phyloP scores from a whole-genome alignment of 2,113 vertebrate species.

The Turnix velox region DNA sequence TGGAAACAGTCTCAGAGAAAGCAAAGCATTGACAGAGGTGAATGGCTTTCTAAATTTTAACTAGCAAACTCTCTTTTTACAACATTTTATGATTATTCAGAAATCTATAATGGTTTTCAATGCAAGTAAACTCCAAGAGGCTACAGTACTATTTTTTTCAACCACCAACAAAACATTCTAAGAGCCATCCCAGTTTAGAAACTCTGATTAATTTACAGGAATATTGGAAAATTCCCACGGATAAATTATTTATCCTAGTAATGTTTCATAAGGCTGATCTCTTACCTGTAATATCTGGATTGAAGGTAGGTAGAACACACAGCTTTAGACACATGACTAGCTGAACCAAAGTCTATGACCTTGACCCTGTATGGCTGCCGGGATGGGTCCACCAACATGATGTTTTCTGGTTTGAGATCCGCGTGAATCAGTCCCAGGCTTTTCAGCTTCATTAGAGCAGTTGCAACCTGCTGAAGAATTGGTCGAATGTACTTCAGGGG shows the following conservation, averaged over 20 bases:
- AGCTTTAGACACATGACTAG: slow-evolving; percentile 98
- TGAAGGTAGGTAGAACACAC: slow-evolving; percentile 98
- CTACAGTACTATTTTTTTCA: not conserved
- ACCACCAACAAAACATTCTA: not conserved
- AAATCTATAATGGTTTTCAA: not conserved
- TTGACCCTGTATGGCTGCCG: slow-evolving; percentile 97
- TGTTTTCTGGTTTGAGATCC: slow-evolving; percentile 98
- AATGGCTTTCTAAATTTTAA: not conserved
- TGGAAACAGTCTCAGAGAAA: not conserved
- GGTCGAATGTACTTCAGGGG: slow-evolving; percentile 96
- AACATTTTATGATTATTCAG: not conserved
- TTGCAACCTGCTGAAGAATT: slow-evolving; percentile 95
- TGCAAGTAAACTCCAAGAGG: not conserved
- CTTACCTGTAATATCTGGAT: slow-evolving; percentile 98
- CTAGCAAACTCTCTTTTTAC: not conserved
- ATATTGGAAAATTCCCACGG: not conserved
- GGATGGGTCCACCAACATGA: slow-evolving; percentile 97
- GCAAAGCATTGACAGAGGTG: not conserved
- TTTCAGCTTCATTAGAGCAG: slow-evolving; percentile 97
- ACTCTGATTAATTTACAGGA: not conserved
- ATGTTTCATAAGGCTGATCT: not conserved
- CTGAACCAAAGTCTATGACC: slow-evolving; percentile 98
- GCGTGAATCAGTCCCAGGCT: slow-evolving; percentile 97
- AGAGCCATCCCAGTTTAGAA: not conserved
- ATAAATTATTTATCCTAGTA: not conserved